A percentile compares a stretch with the other conserved stretches of the same genome.
Conservation (phyloP, 2,888 invertebrate genomes). For the Elaeidobius kamerunicus region DNA sequence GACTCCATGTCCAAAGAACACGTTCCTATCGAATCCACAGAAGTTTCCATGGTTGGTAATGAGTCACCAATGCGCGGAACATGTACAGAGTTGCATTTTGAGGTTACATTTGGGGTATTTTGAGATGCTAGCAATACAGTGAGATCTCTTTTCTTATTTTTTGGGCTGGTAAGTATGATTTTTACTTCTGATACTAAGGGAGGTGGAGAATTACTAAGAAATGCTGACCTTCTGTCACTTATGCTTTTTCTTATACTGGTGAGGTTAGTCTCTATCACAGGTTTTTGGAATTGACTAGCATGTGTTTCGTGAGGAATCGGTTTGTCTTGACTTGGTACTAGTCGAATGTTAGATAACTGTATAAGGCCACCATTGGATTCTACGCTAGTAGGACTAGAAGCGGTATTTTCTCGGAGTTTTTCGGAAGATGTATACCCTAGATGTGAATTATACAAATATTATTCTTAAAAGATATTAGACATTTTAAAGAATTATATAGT, state of each 20-base stretch:
- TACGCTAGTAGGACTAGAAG: not conserved
- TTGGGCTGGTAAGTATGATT: conserved; percentile 4
- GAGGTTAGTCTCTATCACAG: conserved; percentile 8
- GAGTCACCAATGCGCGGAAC: conserved; percentile 2
- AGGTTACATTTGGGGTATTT: too few relatives aligned
- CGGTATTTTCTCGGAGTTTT: not conserved
- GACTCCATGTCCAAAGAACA: conserved; percentile 84
- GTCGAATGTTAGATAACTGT: conserved; percentile 3
- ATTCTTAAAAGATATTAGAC: too few relatives aligned
- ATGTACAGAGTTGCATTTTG: too few relatives aligned
- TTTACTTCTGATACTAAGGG: not conserved
- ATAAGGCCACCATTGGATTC: not conserved
- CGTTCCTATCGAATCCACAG: conserved; percentile 81
- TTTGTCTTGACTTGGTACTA: not conserved
- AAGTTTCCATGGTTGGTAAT: conserved; percentile 61
- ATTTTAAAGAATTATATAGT: too few relatives aligned
- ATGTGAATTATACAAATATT: not conserved
- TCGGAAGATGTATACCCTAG: too few relatives aligned
- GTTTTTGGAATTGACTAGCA: not conserved
- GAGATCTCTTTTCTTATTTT: not conserved
- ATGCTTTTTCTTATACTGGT: conserved; percentile 10
- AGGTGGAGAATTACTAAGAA: conserved; percentile 3
- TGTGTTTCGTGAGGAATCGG: not conserved
- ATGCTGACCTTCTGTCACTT: conserved; percentile 18
- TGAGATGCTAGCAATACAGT: too few relatives aligned